phyloP scores from a whole-genome alignment of 2,888 invertebrate species.

The Myathropa florea region DNA sequence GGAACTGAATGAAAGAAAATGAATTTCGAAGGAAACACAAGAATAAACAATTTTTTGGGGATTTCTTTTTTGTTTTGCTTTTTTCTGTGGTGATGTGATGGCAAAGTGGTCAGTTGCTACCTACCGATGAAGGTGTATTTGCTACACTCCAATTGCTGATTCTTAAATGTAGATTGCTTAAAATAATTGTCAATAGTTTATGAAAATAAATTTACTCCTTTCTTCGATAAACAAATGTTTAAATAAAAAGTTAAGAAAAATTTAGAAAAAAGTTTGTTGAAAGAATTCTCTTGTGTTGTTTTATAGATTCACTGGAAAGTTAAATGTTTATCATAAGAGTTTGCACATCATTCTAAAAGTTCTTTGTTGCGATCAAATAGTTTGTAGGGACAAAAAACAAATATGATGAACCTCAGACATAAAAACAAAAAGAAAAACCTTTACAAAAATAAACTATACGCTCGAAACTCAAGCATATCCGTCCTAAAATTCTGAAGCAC shows the following conservation, averaged over 20 bases:
- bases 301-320: no score
- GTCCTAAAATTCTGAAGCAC: no score
- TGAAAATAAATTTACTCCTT: constrained; percentile 21
- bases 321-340: no score
- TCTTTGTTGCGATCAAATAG: no score
- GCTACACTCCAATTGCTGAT: constrained; percentile 76
- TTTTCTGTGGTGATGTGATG: constrained; percentile 68
- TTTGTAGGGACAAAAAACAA: no score
- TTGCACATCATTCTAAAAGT: no score
- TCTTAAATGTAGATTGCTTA: constrained; percentile 75
- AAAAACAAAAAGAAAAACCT: no score
- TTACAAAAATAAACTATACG: no score
- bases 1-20: constrained; percentile 38
- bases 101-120: constrained; percentile 74
- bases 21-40: constrained; percentile 60
- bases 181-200: constrained; percentile 71
- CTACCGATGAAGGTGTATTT: constrained; percentile 77
- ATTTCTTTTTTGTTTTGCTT: constrained; percentile 58
- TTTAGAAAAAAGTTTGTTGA: neutral
- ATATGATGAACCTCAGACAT: no score
- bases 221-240: neutral
- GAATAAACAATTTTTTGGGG: constrained; percentile 67
- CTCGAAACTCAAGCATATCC: no score
- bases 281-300: neutral
- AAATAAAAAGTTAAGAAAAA: neutral